A percentile compares a stretch with the other conserved stretches of the same genome.
Evolutionary conservation across 2,113 vertebrate species (phyloP).

Genomic region (Pseudopipra pipra): DNA sequence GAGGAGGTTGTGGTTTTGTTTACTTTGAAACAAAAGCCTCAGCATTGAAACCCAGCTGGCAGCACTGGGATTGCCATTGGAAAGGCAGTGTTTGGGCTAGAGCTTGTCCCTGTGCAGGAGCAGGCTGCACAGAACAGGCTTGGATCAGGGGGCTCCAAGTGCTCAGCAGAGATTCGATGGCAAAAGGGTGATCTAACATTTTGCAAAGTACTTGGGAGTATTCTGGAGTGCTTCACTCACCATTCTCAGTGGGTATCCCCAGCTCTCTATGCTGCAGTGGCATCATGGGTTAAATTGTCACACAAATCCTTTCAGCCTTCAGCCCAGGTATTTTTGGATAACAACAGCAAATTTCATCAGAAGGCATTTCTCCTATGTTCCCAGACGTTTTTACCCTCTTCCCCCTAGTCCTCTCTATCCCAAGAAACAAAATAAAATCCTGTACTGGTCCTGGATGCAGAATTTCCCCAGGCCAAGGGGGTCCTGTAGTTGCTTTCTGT

Average conservation of each 20-base stretch:
- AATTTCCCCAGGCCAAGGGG: not conserved
- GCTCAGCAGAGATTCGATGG: not conserved
- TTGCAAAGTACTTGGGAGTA: not conserved
- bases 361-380: not conserved
- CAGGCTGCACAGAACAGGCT: too few species aligned
- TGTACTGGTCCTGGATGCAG: not conserved
- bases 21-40: not conserved
- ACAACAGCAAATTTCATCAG: not conserved
- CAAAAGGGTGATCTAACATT: not conserved
- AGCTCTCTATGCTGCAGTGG: not conserved
- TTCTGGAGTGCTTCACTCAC: not conserved
- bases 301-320: not conserved
- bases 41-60: not conserved
- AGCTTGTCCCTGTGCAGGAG: not conserved
- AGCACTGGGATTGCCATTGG: accelerated
- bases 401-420: accelerated
- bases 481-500: not conserved
- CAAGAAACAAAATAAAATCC: not conserved
- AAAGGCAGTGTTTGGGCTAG: not conserved
- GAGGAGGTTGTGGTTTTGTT: not conserved
- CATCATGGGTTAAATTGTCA: not conserved
- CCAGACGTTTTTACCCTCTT: not conserved
- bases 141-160: not conserved
- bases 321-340: not conserved
- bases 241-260: not conserved